Evolutionary conservation across 2,797 vertebrate genomes (phyloP), one percentile per base, ranked within the genome.

Genomic region (Perodicticus potto): DNA sequence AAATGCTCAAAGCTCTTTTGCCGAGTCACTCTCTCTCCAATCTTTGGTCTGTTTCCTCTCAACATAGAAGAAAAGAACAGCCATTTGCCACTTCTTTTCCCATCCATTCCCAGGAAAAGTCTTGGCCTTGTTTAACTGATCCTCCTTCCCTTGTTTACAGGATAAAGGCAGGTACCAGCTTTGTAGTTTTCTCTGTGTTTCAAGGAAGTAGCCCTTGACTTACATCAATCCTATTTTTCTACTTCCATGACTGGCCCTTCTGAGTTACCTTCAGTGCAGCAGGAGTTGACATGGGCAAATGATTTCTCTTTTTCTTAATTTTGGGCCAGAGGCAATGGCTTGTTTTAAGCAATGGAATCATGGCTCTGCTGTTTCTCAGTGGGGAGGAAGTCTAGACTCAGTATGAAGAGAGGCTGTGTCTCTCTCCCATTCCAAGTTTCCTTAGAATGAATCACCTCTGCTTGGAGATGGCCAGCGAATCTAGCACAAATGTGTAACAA

Each of bases 301-400:
- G 45, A 37, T 77, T 67, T 63, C 16, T 53, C 17, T 25, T n/a
- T 27, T 10, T 45, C 49, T 85, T 80, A 65, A 86, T 80, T 53
- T 84, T 34, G 29, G 43, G 25, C 25, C 16, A 49, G n/a, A 80
- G 22, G 29, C 27, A 59, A 81, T 72, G 40, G 45, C 82, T 94
- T 94, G 43, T 91, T 86, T 76, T n/a, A 61, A 89, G 69, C 40
- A 93, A 78, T 9, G 5, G 5, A 92, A 83, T 67, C 25, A 45
- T 22, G 67, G 16, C 32, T 93, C 32, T 85, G 43, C 49, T 59
- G 29, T 53, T 73, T 91, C 70, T 69, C 69, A 55, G 0, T 34
- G 69, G n/a, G 20, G 49, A 77, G 45, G 10, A 85, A 43, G 17
- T 74, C 10, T 59, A 70, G 45, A 74, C 49, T 92, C 17, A 23